Percentiles rank a stretch among this genome's conserved stretches.
These are phyloP conservation scores for Crocodylus rhombifer DNA, from an alignment of 2,797 vertebrate species.

Conservation along the genomic window DNA sequence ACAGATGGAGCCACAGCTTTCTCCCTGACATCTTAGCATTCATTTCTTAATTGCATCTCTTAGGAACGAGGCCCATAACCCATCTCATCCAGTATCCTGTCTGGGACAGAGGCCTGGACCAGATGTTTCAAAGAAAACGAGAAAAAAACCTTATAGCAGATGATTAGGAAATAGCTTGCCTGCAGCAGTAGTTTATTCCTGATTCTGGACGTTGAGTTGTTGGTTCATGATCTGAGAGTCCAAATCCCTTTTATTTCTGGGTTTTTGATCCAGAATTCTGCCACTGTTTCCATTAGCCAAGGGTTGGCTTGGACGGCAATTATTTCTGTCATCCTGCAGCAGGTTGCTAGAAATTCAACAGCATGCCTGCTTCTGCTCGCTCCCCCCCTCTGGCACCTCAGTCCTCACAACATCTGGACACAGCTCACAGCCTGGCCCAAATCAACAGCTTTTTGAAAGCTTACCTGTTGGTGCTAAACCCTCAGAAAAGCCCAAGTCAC, in stretches of 20 bases:
- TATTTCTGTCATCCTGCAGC: not conserved
- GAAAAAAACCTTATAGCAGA: not conserved
- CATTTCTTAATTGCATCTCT: not conserved
- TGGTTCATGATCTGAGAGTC: not conserved
- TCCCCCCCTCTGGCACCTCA: not conserved
- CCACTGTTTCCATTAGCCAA: not conserved
- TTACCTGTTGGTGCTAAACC: not conserved
- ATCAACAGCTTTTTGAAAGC: not conserved
- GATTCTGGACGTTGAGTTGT: not conserved
- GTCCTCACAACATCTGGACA: not conserved
- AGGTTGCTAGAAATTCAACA: too few relatives aligned
- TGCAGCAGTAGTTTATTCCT: not conserved
- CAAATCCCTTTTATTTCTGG: not conserved
- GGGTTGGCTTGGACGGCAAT: not conserved
- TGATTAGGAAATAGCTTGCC: not conserved
- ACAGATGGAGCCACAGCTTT: not conserved
- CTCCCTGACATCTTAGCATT: not conserved
- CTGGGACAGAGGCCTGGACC: not conserved
- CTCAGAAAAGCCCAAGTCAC: not conserved
- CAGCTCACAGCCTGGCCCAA: constrained; percentile 4
- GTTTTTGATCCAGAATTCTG: too few relatives aligned
- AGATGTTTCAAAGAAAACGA: not conserved
- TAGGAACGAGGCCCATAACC: not conserved
- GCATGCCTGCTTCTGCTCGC: too few relatives aligned
- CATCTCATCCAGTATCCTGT: not conserved